These are phyloP conservation scores for Leistus spinibarbis DNA, from an alignment of 2,888 invertebrate genomes.

Conservation along the genomic window DNA sequence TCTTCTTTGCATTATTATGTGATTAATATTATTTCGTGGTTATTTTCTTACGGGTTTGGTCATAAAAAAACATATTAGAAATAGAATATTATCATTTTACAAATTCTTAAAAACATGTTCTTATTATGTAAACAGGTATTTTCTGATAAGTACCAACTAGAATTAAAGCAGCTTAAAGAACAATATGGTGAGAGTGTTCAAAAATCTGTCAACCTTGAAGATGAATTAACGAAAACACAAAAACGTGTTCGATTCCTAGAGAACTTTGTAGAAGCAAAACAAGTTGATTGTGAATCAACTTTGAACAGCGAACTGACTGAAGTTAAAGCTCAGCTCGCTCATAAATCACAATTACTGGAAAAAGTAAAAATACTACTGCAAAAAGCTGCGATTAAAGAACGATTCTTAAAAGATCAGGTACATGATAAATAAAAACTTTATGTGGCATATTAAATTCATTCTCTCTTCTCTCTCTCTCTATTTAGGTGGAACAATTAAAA, in stretches of 20 bases:
- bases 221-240: conserved; percentile 48
- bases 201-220: conserved; percentile 51
- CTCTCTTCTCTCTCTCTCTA: too few relatives aligned
- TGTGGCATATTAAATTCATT: background rate
- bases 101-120: conserved; percentile 37
- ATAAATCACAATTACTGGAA: conserved; percentile 66
- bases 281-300: conserved; percentile 30
- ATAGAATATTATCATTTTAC: background rate
- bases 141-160: conserved; percentile 51
- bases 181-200: conserved; percentile 51
- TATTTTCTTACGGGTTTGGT: too few relatives aligned
- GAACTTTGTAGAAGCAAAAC: conserved; percentile 43
- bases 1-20: too few relatives aligned
- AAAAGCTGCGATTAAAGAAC: conserved; percentile 69
- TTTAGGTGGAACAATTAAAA: conserved; percentile 34
- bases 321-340: conserved; percentile 63
- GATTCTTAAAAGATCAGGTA: conserved; percentile 65
- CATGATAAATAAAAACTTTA: too few relatives aligned
- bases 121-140: conserved; percentile 45
- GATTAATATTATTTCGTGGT: too few relatives aligned
- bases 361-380: conserved; percentile 69
- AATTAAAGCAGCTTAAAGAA: conserved; percentile 52
- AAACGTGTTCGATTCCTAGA: conserved; percentile 45
- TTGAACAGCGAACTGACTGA: conserved; percentile 57
- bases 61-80: too few relatives aligned